Base-by-base conservation (phyloP, 2,797 vertebrate species). In the Alfaro cultratus region DNA sequence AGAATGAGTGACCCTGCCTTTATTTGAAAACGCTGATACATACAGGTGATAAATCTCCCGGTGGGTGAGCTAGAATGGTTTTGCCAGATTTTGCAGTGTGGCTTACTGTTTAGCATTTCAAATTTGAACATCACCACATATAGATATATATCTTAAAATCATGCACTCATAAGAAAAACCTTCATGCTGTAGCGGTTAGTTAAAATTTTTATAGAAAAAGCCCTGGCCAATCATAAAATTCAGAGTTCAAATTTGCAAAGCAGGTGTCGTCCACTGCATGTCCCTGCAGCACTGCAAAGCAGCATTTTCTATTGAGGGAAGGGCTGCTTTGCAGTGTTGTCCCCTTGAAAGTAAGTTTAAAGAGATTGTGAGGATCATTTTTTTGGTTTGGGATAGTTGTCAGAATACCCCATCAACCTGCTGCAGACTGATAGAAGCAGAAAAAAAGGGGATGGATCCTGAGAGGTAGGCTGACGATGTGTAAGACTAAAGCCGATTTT, bases 11-110 rank as follows among this genome's bases (percentile, higher is more conserved):
- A 41, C 47, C 75, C 72, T 70, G 67, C 12, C 31, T 51, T 70
- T 81, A 75, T 85, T 78, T 64, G 36, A 76, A 68, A 70, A 82
- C 62, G 62, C 75, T 49, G 87, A 87, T 86, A 36, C 76, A 81
- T 55, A 51, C 73, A 80, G 87, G 81, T 87, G 90, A 92, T 80
- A 36, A 41, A 53, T 60, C 36, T 74, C 51, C 41, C 57, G 57
- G 82, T 77, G 74, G 43, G 62, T 36, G 53, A 55, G 67, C 45
- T 2, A 43, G 6, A 77, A 43, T 68, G 31, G 39, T 18, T 74
- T 77, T 76, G 36, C 62, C 34, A 8, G 26, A 7, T 31, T 74
- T 51, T 57, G 34, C 36, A 41, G 2, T 34, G 16, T 62, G 41
- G 8, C 39, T 39, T 41, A 45, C 21, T 34, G 70, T 75, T 81